These are phyloP conservation scores for Trogon melanurus DNA, from an alignment of 2,113 vertebrate species.

Conservation along the genomic window DNA sequence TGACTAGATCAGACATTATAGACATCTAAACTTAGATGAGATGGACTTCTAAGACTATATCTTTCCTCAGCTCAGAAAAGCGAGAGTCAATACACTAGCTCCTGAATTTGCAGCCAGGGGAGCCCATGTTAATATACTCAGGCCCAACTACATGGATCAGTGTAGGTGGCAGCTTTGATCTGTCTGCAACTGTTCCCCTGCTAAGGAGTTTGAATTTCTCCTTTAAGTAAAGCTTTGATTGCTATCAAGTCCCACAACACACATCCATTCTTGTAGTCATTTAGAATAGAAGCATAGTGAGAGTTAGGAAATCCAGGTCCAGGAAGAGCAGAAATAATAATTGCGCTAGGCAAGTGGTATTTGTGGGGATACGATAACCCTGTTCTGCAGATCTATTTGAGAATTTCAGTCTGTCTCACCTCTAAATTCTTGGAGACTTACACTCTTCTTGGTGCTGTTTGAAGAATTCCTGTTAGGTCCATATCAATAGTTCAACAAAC, in stretches of 20 bases:
- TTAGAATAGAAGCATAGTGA: background rate
- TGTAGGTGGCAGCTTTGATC: background rate
- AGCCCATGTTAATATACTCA: background rate
- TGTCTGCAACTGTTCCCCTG: background rate
- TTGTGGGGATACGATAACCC: fast-evolving
- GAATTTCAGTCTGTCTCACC: background rate
- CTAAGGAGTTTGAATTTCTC: background rate
- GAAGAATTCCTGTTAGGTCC: background rate
- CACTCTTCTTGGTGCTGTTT: background rate
- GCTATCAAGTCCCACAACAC: background rate
- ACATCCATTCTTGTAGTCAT: background rate
- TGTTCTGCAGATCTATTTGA: background rate
- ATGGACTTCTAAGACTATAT: background rate
- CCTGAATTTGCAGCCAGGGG: background rate
- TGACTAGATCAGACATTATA: background rate
- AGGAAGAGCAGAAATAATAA: background rate
- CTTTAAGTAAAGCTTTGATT: conserved; percentile 5
- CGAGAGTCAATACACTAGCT: background rate
- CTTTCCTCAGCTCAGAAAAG: background rate
- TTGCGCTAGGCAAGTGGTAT: background rate
- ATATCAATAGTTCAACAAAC: background rate
- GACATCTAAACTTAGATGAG: background rate
- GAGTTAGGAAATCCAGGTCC: background rate
- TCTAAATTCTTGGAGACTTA: background rate
- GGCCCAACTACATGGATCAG: background rate